A percentile compares a stretch with the other conserved stretches of the same genome.
Evolutionary conservation across 2,888 invertebrate genomes (phyloP).

Genomic region (Dynastes maya): DNA sequence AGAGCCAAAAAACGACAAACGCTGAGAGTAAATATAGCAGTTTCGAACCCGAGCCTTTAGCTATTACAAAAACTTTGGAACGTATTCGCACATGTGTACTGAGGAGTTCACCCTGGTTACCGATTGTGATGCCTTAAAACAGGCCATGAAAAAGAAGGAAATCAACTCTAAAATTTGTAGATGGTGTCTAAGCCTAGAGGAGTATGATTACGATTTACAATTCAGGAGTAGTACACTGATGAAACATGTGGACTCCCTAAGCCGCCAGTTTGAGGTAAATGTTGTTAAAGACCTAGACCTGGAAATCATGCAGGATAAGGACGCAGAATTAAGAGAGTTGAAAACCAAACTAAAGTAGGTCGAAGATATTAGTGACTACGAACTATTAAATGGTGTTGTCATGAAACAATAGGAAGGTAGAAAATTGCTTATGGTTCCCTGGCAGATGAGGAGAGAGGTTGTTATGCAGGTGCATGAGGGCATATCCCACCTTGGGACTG

Average conservation of each 20-base stretch:
- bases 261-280: conserved; percentile 29
- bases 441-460: conserved; percentile 36
- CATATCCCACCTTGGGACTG: conserved; percentile 61
- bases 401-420: conserved; percentile 11
- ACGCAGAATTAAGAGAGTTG: conserved; percentile 27
- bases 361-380: conserved; percentile 4
- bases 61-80: conserved; percentile 62
- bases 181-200: conserved; percentile 59
- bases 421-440: conserved; percentile 17
- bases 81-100: conserved; percentile 63
- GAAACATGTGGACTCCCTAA: conserved; percentile 56
- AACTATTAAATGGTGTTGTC: conserved; percentile 29
- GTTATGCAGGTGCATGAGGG: conserved; percentile 58
- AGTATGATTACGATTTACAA: background rate
- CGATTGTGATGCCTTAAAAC: conserved; percentile 56
- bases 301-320: conserved; percentile 31
- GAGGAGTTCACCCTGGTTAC: conserved; percentile 57
- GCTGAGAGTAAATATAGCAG: conserved; percentile 61
- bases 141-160: conserved; percentile 42
- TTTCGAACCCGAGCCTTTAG: conserved; percentile 65
- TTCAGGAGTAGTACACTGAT: background rate
- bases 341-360: conserved; percentile 27
- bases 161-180: conserved; percentile 55
- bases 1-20: conserved; percentile 61
- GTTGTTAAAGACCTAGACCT: background rate